phyloP scores from a whole-genome alignment of 2,797 vertebrate species.

The Amblyopsis hoosieri region DNA sequence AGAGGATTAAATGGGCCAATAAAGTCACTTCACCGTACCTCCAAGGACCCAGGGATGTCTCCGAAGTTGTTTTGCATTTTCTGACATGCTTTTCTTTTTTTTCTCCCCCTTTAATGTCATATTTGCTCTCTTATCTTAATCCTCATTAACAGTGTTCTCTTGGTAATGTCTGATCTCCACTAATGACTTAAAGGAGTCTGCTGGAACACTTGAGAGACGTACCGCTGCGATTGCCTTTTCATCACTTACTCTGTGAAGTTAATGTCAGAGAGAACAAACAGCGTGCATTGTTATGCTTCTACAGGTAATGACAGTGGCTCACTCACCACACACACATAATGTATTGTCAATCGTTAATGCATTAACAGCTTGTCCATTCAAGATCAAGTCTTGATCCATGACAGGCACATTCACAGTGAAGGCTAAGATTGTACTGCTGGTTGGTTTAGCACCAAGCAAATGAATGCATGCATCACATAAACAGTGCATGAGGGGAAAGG shows the following conservation, averaged over 20 bases:
- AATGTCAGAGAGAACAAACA: constrained; percentile 38
- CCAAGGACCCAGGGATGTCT: constrained; percentile 39
- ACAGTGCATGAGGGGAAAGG: constrained; percentile 26
- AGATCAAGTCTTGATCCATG: too few species aligned
- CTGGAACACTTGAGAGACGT: constrained; percentile 29
- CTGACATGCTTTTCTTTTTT: constrained; percentile 4
- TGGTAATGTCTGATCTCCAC: constrained; percentile 44
- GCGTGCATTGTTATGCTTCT: constrained; percentile 14
- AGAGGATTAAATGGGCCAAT: constrained; percentile 63
- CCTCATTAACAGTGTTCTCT: constrained; percentile 51
- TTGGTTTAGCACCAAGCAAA: constrained; percentile 8
- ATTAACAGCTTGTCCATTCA: too few species aligned
- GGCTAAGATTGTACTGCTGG: background rate
- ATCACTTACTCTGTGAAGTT: constrained; percentile 14
- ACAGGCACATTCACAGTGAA: background rate
- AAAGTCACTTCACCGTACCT: constrained; percentile 50
- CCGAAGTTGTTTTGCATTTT: constrained; percentile 26
- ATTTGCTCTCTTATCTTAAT: constrained; percentile 59
- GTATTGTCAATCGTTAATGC: too few species aligned
- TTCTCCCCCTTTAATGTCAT: constrained; percentile 42
- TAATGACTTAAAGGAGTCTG: constrained; percentile 56
- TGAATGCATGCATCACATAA: constrained; percentile 2
- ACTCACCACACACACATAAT: background rate
- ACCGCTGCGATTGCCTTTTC: constrained; percentile 15
- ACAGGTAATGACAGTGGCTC: background rate